A percentile compares a stretch with the other conserved stretches of the same genome.
Conservation (phyloP, 1,140 invertebrate species). For the Drosophila nebulosa region DNA sequence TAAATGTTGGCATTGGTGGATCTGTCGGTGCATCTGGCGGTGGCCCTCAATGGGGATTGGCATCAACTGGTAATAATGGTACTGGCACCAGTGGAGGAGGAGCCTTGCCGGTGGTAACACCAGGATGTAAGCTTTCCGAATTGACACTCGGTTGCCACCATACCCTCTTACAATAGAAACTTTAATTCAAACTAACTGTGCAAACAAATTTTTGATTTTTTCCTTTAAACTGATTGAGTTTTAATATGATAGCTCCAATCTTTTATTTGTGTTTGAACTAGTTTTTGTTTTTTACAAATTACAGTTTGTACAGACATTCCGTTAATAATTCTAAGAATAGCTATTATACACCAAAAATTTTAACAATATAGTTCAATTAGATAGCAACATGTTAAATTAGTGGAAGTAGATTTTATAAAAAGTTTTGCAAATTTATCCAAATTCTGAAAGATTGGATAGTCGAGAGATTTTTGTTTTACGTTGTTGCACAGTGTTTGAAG, state of each 20-base stretch:
- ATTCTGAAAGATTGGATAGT: no score
- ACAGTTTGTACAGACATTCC: no score
- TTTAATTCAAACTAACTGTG: neutral
- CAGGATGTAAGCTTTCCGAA: slow-evolving; percentile 46
- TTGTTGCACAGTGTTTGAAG: slow-evolving; percentile 9
- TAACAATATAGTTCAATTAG: no score
- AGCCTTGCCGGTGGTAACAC: slow-evolving; percentile 32
- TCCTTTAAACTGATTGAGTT: no score
- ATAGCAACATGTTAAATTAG: no score
- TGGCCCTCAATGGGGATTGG: slow-evolving; percentile 66
- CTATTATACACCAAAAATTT: no score
- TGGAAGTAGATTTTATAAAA: no score
- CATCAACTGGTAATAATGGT: slow-evolving; percentile 46
- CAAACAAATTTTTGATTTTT: neutral
- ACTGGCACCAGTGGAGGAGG: slow-evolving; percentile 25
- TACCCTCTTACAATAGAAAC: neutral
- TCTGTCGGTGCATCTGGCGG: slow-evolving; percentile 53
- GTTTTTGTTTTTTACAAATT: no score
- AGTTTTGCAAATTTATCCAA: no score
- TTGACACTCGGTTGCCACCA: slow-evolving; percentile 5
- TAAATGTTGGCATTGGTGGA: slow-evolving; percentile 44
- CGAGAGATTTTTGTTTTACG: neutral
- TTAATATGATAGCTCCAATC: no score
- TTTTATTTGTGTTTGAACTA: no score
- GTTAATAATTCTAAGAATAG: no score